A percentile compares a stretch with the other conserved stretches of the same genome.
These are phyloP conservation scores for Glossosoma conforme DNA, from an alignment of 1,140 invertebrate genomes.

Conservation along the genomic window DNA sequence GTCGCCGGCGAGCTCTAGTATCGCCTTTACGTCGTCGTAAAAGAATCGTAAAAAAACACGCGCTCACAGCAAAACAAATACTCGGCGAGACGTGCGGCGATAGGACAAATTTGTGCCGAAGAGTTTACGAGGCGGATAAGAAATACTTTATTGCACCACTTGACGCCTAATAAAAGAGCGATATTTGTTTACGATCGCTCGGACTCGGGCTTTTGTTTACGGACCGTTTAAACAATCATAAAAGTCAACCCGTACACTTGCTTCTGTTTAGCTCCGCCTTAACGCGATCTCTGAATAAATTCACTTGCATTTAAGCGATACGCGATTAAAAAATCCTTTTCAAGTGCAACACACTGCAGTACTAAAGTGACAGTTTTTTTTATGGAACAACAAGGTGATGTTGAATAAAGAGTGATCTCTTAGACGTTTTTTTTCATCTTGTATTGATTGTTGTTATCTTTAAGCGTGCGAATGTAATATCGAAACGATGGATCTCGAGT, in stretches of 20 bases:
- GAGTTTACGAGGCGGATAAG: constrained; percentile 18
- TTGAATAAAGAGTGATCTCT: background rate
- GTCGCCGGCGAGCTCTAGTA: constrained; percentile 40
- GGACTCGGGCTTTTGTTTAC: constrained; percentile 11
- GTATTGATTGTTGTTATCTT: constrained; percentile 12
- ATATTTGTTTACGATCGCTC: constrained; percentile 20
- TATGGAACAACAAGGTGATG: too few species aligned
- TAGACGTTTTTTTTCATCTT: background rate
- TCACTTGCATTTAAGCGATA: too few species aligned
- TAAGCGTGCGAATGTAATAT: constrained; percentile 8
- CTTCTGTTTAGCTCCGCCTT: constrained; percentile 6
- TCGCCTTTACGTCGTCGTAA: constrained; percentile 38
- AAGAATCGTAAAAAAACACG: constrained; percentile 49
- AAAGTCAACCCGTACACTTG: constrained; percentile 9
- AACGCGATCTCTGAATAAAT: too few species aligned
- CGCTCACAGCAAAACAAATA: constrained; percentile 22
- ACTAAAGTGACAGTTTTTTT: too few species aligned
- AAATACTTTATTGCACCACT: constrained; percentile 19
- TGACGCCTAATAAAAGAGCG: constrained; percentile 19
- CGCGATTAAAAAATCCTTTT: too few species aligned
- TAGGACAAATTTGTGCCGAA: constrained; percentile 23
- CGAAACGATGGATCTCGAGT: constrained; percentile 15
- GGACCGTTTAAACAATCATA: constrained; percentile 15
- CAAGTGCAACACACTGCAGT: too few species aligned
- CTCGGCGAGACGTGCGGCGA: background rate